Percentiles rank a stretch among this genome's conserved stretches.
These are phyloP conservation scores for Leucopsar rothschildi DNA, from an alignment of 2,113 vertebrate genomes.

Conservation along the genomic window DNA sequence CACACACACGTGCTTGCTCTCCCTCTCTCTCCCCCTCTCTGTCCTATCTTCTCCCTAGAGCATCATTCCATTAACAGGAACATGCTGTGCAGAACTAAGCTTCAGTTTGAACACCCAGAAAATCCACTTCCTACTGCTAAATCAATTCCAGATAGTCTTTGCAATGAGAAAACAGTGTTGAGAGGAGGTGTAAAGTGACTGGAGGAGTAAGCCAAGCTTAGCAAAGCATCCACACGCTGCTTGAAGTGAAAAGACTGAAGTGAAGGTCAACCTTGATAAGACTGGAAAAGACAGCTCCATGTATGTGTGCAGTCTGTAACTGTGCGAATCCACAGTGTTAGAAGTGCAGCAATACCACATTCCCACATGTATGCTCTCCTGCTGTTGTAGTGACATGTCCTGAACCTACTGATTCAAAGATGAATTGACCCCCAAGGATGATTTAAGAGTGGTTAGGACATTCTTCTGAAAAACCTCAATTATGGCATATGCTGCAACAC, in stretches of 20 bases:
- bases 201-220: background rate
- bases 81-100: background rate
- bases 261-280: background rate
- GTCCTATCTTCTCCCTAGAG: background rate
- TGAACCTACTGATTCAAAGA: background rate
- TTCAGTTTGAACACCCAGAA: background rate
- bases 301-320: background rate
- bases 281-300: background rate
- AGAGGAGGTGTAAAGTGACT: background rate
- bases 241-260: background rate
- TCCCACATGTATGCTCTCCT: background rate
- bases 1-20: background rate
- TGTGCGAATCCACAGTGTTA: background rate
- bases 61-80: constrained; percentile 39
- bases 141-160: background rate
- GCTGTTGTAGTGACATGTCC: background rate
- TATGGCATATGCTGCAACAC: background rate
- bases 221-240: background rate
- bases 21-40: background rate
- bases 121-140: constrained; percentile 11
- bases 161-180: background rate
- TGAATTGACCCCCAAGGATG: background rate
- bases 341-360: background rate
- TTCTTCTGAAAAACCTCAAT: background rate
- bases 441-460: background rate